These are phyloP conservation scores for Neuroscelio doddi DNA, from an alignment of 2,888 invertebrate genomes.

Conservation along the genomic window DNA sequence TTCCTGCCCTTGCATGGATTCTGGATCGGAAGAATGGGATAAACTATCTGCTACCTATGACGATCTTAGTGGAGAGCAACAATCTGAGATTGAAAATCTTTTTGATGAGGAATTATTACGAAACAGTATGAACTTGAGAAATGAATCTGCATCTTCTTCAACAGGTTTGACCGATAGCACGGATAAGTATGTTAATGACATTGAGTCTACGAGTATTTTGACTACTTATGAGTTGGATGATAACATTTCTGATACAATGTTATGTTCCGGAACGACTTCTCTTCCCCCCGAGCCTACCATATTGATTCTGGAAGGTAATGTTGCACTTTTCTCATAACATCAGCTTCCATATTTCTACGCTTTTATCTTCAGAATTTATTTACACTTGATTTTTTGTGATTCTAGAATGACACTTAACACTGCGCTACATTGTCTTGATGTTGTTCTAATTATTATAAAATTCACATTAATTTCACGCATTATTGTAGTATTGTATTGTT, in stretches of 20 bases:
- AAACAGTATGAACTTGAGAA: neutral
- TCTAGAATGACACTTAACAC: neutral
- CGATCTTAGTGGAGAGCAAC: constrained; percentile 15
- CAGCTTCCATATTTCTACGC: neutral
- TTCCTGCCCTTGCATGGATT: constrained; percentile 80
- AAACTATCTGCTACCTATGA: constrained; percentile 49
- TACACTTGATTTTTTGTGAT: too few species aligned
- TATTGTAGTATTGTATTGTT: too few species aligned
- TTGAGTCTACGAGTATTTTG: constrained; percentile 43
- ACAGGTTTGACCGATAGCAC: constrained; percentile 43
- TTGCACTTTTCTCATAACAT: constrained; percentile 23
- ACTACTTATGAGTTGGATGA: constrained; percentile 53
- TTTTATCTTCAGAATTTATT: too few species aligned
- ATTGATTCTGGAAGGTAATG: constrained; percentile 89
- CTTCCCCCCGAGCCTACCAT: constrained; percentile 81
- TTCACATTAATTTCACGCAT: too few species aligned
- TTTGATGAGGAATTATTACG: constrained; percentile 20
- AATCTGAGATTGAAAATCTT: constrained; percentile 19
- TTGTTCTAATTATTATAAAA: neutral
- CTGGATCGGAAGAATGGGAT: constrained; percentile 64
- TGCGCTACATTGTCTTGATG: neutral
- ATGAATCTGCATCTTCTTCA: constrained; percentile 6
- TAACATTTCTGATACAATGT: constrained; percentile 56
- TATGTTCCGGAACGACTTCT: constrained; percentile 72
- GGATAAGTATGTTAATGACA: constrained; percentile 33